phyloP scores from a whole-genome alignment of 2,888 invertebrate species.

The Coelinius sp. region DNA sequence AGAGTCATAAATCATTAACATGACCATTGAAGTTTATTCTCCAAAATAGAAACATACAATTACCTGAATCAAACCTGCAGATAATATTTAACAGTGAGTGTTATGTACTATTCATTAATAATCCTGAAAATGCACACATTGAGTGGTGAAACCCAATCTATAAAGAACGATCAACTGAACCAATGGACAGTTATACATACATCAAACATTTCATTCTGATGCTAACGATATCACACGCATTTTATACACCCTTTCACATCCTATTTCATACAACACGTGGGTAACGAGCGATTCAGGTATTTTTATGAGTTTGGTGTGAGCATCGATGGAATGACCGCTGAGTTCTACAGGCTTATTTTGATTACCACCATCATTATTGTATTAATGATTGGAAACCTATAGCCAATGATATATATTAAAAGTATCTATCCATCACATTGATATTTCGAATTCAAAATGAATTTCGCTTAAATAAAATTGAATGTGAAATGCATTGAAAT shows the following conservation, averaged over 20 bases:
- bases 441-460: not conserved
- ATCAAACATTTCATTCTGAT: slow-evolving; percentile 9
- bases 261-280: not conserved
- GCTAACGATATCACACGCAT: slow-evolving; percentile 5
- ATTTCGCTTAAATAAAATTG: not conserved
- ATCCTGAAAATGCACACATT: too few species aligned
- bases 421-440: not conserved
- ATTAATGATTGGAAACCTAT: not conserved
- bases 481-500: slow-evolving; percentile 5
- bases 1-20: too few species aligned
- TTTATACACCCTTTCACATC: not conserved
- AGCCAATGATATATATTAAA: not conserved
- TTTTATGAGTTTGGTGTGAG: not conserved
- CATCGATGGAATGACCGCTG: not conserved
- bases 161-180: not conserved
- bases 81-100: too few species aligned
- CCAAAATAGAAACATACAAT: too few species aligned
- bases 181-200: not conserved
- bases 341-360: not conserved
- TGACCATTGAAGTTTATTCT: too few species aligned
- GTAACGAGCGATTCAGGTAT: not conserved
- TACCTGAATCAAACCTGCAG: too few species aligned
- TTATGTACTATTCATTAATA: too few species aligned
- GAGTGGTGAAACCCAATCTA: not conserved
- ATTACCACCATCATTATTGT: not conserved